Conservation (phyloP, 2,797 vertebrate genomes). For the Australoheros facetus region DNA sequence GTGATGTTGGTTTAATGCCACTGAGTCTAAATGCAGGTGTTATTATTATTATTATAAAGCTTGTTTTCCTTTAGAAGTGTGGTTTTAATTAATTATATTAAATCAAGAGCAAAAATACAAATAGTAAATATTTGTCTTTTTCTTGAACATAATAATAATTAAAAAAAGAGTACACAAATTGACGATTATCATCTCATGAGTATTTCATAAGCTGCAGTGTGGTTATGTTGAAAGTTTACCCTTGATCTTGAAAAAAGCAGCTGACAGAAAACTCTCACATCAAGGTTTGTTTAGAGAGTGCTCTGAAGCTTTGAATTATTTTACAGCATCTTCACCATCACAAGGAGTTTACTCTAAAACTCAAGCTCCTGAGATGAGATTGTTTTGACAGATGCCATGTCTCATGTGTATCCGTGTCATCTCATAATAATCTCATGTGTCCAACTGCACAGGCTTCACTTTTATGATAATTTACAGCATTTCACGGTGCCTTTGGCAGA, state of each 20-base stretch:
- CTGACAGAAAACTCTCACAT: background rate
- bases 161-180: background rate
- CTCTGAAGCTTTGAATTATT: background rate
- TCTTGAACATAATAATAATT: background rate
- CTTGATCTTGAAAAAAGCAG: background rate
- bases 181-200: background rate
- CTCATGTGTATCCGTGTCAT: background rate
- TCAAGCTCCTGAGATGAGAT: background rate
- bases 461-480: conserved; percentile 1
- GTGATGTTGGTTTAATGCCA: conserved; percentile 37
- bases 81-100: background rate
- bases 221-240: background rate
- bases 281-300: background rate
- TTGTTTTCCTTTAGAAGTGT: background rate
- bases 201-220: background rate
- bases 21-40: conserved; percentile 15
- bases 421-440: background rate
- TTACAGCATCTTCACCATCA: background rate
- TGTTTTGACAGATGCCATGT: background rate
- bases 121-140: background rate
- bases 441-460: background rate
- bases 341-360: background rate
- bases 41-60: background rate
- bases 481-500: background rate
- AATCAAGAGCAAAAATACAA: background rate